Conservation (phyloP, 2,113 vertebrate species). For the Podarcis cretensis region DNA sequence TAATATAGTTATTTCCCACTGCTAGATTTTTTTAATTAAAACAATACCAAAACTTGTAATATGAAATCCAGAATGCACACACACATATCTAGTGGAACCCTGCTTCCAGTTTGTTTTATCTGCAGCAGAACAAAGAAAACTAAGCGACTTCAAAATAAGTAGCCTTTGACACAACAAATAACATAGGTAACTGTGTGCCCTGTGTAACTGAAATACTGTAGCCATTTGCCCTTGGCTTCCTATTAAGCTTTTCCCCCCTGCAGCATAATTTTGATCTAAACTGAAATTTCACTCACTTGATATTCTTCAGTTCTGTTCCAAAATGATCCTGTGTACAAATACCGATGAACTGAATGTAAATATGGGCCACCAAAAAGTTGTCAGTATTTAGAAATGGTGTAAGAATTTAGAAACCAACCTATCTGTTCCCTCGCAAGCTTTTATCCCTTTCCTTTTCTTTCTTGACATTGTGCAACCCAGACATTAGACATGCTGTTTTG, state of each 20-base stretch:
- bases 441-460: neutral
- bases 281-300: neutral
- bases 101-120: constrained; percentile 36
- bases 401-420: neutral
- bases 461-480: neutral
- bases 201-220: neutral
- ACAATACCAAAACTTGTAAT: constrained; percentile 46
- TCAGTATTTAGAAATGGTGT: neutral
- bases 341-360: neutral
- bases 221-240: neutral
- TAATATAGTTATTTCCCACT: constrained; percentile 32
- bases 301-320: neutral
- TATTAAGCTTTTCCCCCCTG: neutral
- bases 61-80: constrained; percentile 49
- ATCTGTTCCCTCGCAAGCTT: neutral
- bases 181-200: neutral
- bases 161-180: neutral
- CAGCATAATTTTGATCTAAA: constrained; percentile 12
- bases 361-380: neutral
- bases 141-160: constrained; percentile 3
- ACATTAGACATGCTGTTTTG: neutral
- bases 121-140: constrained; percentile 21
- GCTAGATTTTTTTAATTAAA: constrained; percentile 22
- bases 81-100: constrained; percentile 4
- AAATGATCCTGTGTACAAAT: neutral